Base-by-base conservation (phyloP, 2,797 vertebrate genomes). In the Melanotaenia nigrans region DNA sequence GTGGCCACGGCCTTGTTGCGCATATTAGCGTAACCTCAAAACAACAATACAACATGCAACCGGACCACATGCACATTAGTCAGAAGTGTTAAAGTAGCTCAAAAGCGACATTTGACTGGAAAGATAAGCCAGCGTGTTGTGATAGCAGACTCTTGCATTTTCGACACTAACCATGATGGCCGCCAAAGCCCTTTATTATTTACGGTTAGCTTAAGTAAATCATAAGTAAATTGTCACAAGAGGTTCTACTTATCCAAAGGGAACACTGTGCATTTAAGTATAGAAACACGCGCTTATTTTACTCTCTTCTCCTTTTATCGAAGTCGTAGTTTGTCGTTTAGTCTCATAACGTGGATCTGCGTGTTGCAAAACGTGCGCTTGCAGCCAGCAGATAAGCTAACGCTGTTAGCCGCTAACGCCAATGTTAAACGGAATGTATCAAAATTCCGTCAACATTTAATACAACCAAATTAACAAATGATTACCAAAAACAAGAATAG, bases 361-460 rank as follows among this genome's bases (percentile, higher is more conserved):
- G 16, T 16, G 22, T n/a, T 55, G n/a, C 40, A 47, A 55, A 84
- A 71, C 60, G 73, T 82, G 81, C 58, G 60, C 36, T 62, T 25
- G 28, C 32, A 56, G 71, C 80, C 61, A 83, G 47, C 71, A 54
- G 16, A 3, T 7, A 22, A 33, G 85, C 83, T 88, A 81, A 45
- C 13, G 4, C 36, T 30, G 11, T 38, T 81, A 77, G 78, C 86
- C 32, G 71, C 75, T 72, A 81, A 45, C 60, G 25, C 13, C 9
- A 49, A 10, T 24, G 5, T 32, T 45, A 18, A 9, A 25, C 9
- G 25, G 32, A 33, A 33, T 12, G 9, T 8, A 12, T 12, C 11
- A 42, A n/a, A 28, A 47, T 38, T 25, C 22, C 24, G 4, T 14
- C 2, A n/a, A 54, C 8, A 1, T 1, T 3, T 3, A 10, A 51